Percentiles rank a stretch among this genome's conserved stretches.
Conservation (phyloP, 1,140 invertebrate species). For the Papilio xuthus region DNA sequence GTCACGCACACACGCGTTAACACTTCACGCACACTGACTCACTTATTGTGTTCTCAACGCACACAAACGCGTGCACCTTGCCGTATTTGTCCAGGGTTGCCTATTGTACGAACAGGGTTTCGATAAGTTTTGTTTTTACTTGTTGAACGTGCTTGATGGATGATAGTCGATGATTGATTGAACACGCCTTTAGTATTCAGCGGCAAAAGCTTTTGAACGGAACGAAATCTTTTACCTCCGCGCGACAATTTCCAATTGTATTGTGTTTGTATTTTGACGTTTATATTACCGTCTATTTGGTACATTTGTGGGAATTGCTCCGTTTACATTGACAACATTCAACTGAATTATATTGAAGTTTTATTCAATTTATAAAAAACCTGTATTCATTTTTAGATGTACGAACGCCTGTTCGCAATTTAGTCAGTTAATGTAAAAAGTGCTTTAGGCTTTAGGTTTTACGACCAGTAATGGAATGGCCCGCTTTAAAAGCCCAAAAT, state of each 20-base stretch:
- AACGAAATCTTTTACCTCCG: slow-evolving; percentile 34
- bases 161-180: slow-evolving; percentile 76
- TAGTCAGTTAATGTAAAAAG: slow-evolving; percentile 72
- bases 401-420: slow-evolving; percentile 51
- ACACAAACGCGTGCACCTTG: slow-evolving; percentile 53
- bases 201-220: slow-evolving; percentile 67
- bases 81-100: slow-evolving; percentile 48
- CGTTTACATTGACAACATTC: neutral
- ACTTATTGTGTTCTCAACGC: slow-evolving; percentile 38
- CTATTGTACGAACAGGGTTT: slow-evolving; percentile 53
- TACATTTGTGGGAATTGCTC: neutral
- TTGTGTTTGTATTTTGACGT: slow-evolving; percentile 35
- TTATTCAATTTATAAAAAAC: neutral
- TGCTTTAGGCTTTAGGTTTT: slow-evolving; percentile 57
- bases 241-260: slow-evolving; percentile 30
- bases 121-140: slow-evolving; percentile 78
- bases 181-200: slow-evolving; percentile 59
- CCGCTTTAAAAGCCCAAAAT: slow-evolving; percentile 53
- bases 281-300: slow-evolving; percentile 41
- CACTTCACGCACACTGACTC: slow-evolving; percentile 49
- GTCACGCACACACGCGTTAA: slow-evolving; percentile 43
- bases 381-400: neutral
- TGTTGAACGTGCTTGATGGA: slow-evolving; percentile 76
- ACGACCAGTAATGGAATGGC: slow-evolving; percentile 57
- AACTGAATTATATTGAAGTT: neutral